A percentile compares a stretch with the other conserved stretches of the same genome.
Conservation (phyloP, 1,140 invertebrate species). For the Neodiprion pinetum region DNA sequence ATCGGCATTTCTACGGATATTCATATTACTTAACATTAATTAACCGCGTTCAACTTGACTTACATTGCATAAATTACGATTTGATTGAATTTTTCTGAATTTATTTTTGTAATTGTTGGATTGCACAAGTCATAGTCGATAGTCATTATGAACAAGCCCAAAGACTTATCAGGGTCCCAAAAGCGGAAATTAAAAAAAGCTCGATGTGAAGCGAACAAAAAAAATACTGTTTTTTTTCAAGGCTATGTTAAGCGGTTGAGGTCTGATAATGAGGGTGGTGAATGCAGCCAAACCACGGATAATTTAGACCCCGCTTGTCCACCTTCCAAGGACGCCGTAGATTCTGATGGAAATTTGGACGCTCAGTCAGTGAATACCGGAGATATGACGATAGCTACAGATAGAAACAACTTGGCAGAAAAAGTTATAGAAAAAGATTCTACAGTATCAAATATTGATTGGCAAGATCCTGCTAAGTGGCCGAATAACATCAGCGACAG, state of each 20-base stretch:
- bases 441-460: slow-evolving; percentile 6
- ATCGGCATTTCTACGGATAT: too few species aligned
- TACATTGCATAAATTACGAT: not conserved
- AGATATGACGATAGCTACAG: not conserved
- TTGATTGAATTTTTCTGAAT: not conserved
- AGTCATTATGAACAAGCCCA: not conserved
- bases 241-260: not conserved
- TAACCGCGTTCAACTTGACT: too few species aligned
- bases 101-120: not conserved
- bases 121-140: not conserved
- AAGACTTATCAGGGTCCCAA: not conserved
- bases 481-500: slow-evolving; percentile 10
- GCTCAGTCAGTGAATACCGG: not conserved
- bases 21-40: too few species aligned
- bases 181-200: not conserved
- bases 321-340: not conserved
- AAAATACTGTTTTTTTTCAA: not conserved
- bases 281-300: not conserved
- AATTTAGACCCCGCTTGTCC: not conserved
- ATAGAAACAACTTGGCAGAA: not conserved
- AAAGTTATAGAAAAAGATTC: not conserved
- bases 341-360: not conserved
- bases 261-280: not conserved
- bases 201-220: not conserved
- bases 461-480: slow-evolving; percentile 10